Base-by-base conservation (phyloP, 92 coral and sea anemone species). In the Porites rus region DNA sequence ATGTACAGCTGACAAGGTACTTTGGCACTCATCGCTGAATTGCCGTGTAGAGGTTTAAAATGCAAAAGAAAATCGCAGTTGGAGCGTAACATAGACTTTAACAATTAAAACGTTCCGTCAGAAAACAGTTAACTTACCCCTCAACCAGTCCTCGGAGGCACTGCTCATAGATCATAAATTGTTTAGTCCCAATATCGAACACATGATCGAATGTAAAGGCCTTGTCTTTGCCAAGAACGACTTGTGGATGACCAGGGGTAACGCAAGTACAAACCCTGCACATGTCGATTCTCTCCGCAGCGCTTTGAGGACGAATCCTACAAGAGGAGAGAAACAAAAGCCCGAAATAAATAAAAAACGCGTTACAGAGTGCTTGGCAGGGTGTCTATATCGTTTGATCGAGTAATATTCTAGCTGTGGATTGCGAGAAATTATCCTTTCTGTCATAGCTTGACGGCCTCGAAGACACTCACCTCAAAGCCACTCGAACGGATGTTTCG, bases 261-360 rank as follows among this genome's bases (percentile, higher is more conserved):
- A 92, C 93, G 51, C 90, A 90, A 11, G 99, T 93, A 87, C 99
- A 97, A 66, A 97, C 91, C 6, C 99, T 90, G 71, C 99, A 97
- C 98, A 95, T 97, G 24, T 95, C 98, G 62, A 97, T 97, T 88
- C 93, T 94, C 88, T 97, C 99, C 59, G 98, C 93, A 56, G 99
- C 99, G 82, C 99, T 97, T 81, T 97, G 99, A 77, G 99, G 99
- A 81, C 99, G 98, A 76, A 97, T 95, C 90, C 99, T 97, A 63
- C 73, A 74, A 80, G 75, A 83, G 80, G 79, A 28, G 83, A 51
- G 17, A 69, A 59, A 25, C 74, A 73, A 91, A 85, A 87, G 78
- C 75, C 80, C 63, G 60, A 66, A 76, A 77, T 83, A 21, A 80
- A 92, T 79, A 84, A 79, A 75, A 72, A 21, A 71, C 78, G 78